Base-by-base conservation (phyloP, 2,113 vertebrate species). In the Strix aluco region DNA sequence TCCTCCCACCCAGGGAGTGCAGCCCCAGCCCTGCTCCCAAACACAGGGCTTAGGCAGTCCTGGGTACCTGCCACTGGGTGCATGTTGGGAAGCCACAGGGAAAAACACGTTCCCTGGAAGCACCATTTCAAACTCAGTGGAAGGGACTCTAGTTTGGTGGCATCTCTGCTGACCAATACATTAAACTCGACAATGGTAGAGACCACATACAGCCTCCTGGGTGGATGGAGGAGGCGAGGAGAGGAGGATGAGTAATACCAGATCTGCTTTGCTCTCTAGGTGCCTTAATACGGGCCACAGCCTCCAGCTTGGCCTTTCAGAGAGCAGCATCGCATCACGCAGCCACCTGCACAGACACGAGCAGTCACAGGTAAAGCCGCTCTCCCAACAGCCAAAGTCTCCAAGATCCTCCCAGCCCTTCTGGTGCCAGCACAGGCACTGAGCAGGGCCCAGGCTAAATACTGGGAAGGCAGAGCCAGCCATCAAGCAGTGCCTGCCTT, bases 81-180 rank as follows among this genome's bases (percentile, higher is more conserved):
- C 2, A 2, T 3, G 27, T 32, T 0, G 1, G 20, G 30, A 12
- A 4, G 2, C 12, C n/a, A 32, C 21, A 26, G 38, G 36, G 29
- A 34, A 78, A 86, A 84, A 51, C 15, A 23, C 3, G 2, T 6
- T 13, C 47, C 59, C 66, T 69, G 66, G 70, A 81, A 80, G 47
- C 40, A 86, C 44, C 1, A 40, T 22, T 47, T 51, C 44, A 32
- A 67, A 34, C 42, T 36, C 40, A 32, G 30, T 3, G 32, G 36
- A 81, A 69, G 65, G 63, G 20, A 8, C 16, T 55, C 13, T 54
- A 52, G 26, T 54, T 47, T 88, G 58, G 94, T 72, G 70, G 74
- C 17, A 72, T 23, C 27, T 89, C 52, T 67, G 51, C 51, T 40
- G 62, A 86, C 21, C 70, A 91, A 46, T 5, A 47, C 13, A 29